These are phyloP conservation scores for Dryocosmus kuriphilus DNA, from an alignment of 2,888 invertebrate species.

Conservation along the genomic window DNA sequence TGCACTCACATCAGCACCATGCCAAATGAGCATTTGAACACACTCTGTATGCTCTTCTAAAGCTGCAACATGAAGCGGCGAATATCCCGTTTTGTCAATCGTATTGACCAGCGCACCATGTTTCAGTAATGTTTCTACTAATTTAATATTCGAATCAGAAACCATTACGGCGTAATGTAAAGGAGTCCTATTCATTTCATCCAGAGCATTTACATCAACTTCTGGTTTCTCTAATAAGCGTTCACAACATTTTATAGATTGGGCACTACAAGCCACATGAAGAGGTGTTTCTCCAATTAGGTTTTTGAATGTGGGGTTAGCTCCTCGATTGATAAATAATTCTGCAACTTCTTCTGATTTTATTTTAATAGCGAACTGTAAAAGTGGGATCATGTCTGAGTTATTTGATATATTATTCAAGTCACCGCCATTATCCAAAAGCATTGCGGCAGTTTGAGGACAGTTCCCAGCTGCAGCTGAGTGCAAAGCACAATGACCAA, in stretches of 20 bases:
- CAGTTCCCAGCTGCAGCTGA: conserved; percentile 79
- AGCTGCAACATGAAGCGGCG: conserved; percentile 78
- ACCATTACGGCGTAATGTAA: conserved; percentile 77
- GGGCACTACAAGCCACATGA: too few species aligned
- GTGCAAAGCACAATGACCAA: conserved; percentile 77
- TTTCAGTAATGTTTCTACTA: conserved; percentile 69
- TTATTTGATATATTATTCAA: conserved; percentile 60
- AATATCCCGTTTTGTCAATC: conserved; percentile 75
- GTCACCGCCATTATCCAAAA: conserved; percentile 75
- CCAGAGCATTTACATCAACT: conserved; percentile 74
- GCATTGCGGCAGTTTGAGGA: conserved; percentile 72
- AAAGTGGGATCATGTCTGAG: conserved; percentile 76
- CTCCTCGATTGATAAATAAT: conserved; percentile 76
- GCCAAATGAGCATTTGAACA: conserved; percentile 76
- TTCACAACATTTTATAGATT: conserved; percentile 69
- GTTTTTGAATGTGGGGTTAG: conserved; percentile 74
- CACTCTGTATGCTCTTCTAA: conserved; percentile 77
- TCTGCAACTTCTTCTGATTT: conserved; percentile 71
- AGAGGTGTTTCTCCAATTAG: conserved; percentile 77
- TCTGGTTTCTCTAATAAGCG: conserved; percentile 67
- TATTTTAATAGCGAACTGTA: conserved; percentile 78
- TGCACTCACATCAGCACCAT: conserved; percentile 78
- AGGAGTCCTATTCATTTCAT: conserved; percentile 74
- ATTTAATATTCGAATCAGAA: conserved; percentile 66
- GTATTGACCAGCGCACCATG: conserved; percentile 73